Evolutionary conservation across 2,113 vertebrate species (phyloP).

Genomic region (Tachysurus fulvidraco): DNA sequence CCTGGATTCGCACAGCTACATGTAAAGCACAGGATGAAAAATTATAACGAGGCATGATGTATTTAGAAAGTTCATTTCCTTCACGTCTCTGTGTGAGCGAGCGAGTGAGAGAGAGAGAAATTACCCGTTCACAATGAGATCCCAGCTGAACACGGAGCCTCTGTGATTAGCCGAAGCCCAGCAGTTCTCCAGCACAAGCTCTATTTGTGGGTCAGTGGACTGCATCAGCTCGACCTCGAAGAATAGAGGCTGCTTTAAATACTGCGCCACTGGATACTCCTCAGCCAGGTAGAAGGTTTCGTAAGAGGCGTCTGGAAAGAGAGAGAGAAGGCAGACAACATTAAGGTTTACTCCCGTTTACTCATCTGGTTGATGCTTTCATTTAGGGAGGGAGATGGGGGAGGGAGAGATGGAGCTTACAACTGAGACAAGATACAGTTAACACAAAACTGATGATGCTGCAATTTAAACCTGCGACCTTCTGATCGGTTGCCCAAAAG

Average conservation of each 20-base stretch:
- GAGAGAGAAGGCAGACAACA: too few relatives aligned
- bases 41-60: neutral
- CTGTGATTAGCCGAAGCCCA: slow-evolving; percentile 42
- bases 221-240: slow-evolving; percentile 57
- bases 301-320: slow-evolving; percentile 63
- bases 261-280: slow-evolving; percentile 68
- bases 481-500: neutral
- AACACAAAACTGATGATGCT: neutral
- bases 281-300: slow-evolving; percentile 57
- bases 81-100: neutral
- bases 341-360: too few relatives aligned
- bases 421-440: too few relatives aligned
- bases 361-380: neutral
- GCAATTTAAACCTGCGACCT: neutral
- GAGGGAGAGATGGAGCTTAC: too few relatives aligned
- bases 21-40: neutral
- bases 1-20: slow-evolving; percentile 65
- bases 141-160: slow-evolving; percentile 36
- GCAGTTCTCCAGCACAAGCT: slow-evolving; percentile 49
- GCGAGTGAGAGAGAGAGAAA: too few relatives aligned
- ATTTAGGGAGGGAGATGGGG: neutral
- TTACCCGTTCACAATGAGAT: slow-evolving; percentile 49
- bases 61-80: neutral
- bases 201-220: slow-evolving; percentile 42
- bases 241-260: slow-evolving; percentile 67